These are phyloP conservation scores for Melanerpes aurifrons DNA, from an alignment of 2,113 vertebrate genomes.

Conservation along the genomic window DNA sequence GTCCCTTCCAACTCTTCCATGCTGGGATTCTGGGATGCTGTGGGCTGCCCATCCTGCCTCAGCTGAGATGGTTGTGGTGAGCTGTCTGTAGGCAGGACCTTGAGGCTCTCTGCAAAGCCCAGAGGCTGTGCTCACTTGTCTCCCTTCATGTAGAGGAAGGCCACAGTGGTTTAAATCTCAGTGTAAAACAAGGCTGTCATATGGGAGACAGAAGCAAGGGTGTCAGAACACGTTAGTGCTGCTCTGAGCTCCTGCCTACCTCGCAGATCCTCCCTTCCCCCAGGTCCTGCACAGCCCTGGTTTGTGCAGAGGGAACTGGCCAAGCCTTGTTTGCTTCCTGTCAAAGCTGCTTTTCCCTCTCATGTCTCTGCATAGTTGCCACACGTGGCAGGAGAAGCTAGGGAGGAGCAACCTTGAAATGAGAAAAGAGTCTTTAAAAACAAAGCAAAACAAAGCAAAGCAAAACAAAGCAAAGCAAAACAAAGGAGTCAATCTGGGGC, in stretches of 20 bases:
- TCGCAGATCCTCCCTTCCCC: background rate
- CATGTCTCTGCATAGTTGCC: background rate
- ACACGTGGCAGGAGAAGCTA: background rate
- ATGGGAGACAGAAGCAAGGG: background rate
- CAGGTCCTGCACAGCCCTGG: background rate
- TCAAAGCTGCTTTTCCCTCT: background rate
- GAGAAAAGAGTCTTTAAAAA: background rate
- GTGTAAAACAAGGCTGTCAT: background rate
- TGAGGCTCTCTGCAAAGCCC: background rate
- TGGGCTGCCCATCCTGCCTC: background rate
- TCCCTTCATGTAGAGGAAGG: background rate
- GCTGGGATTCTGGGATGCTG: too few relatives aligned
- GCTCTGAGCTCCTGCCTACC: background rate
- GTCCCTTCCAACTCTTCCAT: too few relatives aligned
- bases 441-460: fast-evolving
- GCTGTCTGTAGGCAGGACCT: background rate
- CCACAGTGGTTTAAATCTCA: background rate
- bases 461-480: too few relatives aligned
- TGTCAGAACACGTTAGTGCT: background rate
- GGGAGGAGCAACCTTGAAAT: background rate
- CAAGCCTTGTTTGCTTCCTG: background rate
- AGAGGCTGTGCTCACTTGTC: fast-evolving
- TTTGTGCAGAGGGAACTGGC: background rate
- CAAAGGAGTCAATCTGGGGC: background rate
- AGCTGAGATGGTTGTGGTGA: fast-evolving